A percentile compares a stretch with the other conserved stretches of the same genome.
Evolutionary conservation across 2,797 vertebrate genomes (phyloP).

Genomic region (Liparis tanakae): DNA sequence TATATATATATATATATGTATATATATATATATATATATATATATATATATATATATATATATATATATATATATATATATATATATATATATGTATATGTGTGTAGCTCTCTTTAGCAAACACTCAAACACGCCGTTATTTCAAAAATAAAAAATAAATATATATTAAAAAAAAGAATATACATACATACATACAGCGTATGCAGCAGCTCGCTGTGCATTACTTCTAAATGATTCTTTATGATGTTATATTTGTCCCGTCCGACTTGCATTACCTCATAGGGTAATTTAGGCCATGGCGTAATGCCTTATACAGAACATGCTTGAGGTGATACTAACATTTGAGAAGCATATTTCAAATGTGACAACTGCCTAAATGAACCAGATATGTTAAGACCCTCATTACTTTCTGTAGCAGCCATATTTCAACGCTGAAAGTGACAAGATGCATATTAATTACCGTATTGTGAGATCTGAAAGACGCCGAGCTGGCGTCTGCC

Average conservation of each 20-base stretch:
- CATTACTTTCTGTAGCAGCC: conserved; percentile 45
- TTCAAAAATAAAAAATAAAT: no score
- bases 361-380: conserved; percentile 47
- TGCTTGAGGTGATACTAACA: conserved; percentile 41
- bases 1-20: no score
- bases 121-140: no score
- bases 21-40: no score
- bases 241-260: not conserved
- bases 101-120: no score
- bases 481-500: conserved; percentile 7
- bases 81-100: no score
- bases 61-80: no score
- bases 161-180: no score
- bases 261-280: conserved; percentile 52
- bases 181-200: no score
- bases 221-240: not conserved
- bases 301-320: conserved; percentile 48
- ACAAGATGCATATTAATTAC: conserved; percentile 48
- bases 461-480: conserved; percentile 35
- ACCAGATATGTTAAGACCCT: conserved; percentile 48
- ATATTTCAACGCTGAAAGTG: conserved; percentile 44
- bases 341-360: conserved; percentile 56
- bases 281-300: conserved; percentile 43
- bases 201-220: not conserved
- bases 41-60: no score